Conservation (phyloP, 2,113 vertebrate species). For the Xyrauchen texanus region DNA sequence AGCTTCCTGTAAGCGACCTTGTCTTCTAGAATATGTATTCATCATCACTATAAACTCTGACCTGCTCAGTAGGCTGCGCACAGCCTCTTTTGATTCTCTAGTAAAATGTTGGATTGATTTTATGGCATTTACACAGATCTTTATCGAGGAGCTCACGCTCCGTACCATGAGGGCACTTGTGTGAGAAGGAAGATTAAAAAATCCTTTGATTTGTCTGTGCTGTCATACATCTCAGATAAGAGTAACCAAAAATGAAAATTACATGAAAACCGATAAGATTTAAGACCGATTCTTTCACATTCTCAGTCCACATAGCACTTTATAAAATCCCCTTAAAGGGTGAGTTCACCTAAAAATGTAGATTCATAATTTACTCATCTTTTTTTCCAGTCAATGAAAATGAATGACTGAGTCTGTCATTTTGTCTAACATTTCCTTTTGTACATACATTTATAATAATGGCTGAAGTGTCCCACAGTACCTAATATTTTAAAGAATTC, state of each 20-base stretch:
- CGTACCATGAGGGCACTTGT: conserved; percentile 30
- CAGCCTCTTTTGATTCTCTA: conserved; percentile 10
- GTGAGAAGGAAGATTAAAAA: background rate
- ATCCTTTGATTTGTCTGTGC: conserved; percentile 5
- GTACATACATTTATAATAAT: too few species aligned
- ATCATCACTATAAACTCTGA: conserved; percentile 42
- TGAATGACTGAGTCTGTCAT: too few species aligned
- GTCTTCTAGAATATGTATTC: conserved; percentile 17
- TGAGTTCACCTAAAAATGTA: too few species aligned
- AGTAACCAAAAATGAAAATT: conserved; percentile 4
- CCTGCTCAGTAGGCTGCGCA: background rate
- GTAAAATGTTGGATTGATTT: conserved; percentile 16
- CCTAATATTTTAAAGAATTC: background rate
- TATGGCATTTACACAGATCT: conserved; percentile 28
- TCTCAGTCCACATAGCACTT: background rate
- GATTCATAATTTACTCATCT: too few species aligned
- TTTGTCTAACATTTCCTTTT: too few species aligned
- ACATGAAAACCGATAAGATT: background rate
- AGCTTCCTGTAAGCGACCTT: background rate
- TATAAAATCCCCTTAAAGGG: too few species aligned
- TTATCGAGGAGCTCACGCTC: conserved; percentile 12
- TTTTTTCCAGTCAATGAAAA: too few species aligned
- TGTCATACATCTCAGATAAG: conserved; percentile 4
- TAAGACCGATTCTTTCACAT: background rate
- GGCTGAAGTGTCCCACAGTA: too few species aligned